Evolutionary conservation across 2,797 vertebrate genomes (phyloP), one percentile per base, ranked within the genome.

Genomic region (Heteromormyrus szaboi): DNA sequence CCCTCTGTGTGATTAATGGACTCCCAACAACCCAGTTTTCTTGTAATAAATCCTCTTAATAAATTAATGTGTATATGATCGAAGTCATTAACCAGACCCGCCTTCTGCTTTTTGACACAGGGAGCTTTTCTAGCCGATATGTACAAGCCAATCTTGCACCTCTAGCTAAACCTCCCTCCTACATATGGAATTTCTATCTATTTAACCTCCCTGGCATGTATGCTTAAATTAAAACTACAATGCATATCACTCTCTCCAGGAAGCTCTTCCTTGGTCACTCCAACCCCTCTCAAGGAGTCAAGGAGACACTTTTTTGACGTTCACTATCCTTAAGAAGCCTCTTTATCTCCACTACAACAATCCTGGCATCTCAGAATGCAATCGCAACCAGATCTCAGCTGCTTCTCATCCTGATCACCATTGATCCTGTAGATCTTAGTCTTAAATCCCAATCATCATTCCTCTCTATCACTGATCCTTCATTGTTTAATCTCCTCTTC

Each of bases 1-100:
- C 88, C 50, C 62, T 72, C 62, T 76, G 62, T 22, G 62, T 79
- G 88, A 86, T 79, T 86, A 86, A 89, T 89, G 65, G 50, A 48
- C 7, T 86, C 59, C 17, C 50, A 86, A 86, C 41, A 87, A 85
- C 12, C 88, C 59, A 41, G 29, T 46, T 12, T 65, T 76, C 83
- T 65, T 51, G 33, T n/a, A 56, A 85, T 46, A 85, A 65, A 85
- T 51, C 81, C 56, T 33, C 44, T 53, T 65, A 68, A 89, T 85
- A 68, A 83, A 89, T 65, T 25, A 87, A 87, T 41, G n/a, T 65
- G 86, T 87, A 17, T 51, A 29, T n/a, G 81, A 65, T 48, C 12
- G 33, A 46, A 85, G 59, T 85, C 81, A 89, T 68, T 50, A 68
- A 50, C 7, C 12, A 11, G 25, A 5, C 2, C 85, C 5, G 8